A percentile compares a stretch with the other conserved stretches of the same genome.
Conservation (phyloP, 2,113 vertebrate genomes). For the Cebidichthys violaceus region DNA sequence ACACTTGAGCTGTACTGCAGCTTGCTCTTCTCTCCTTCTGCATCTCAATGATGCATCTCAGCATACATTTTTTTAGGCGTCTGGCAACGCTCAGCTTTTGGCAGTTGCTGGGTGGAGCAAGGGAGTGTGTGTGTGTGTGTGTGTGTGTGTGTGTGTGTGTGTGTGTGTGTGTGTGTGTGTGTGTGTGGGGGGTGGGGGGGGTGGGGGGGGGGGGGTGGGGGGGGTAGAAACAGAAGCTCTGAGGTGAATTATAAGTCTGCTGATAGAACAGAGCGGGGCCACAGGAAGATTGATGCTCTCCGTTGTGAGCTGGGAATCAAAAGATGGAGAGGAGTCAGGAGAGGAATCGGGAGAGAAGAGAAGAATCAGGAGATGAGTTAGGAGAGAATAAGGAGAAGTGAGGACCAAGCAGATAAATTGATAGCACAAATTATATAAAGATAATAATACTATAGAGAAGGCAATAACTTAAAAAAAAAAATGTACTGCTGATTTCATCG, state of each 20-base stretch:
- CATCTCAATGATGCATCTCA: slow-evolving; percentile 63
- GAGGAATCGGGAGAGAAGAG: background rate
- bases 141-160: no score
- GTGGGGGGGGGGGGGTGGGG: background rate
- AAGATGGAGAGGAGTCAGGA: slow-evolving; percentile 23
- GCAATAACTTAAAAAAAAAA: background rate
- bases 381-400: background rate
- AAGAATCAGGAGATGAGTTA: background rate
- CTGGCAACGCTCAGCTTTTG: slow-evolving; percentile 69
- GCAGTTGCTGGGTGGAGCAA: slow-evolving; percentile 37
- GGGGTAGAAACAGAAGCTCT: slow-evolving; percentile 67
- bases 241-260: slow-evolving; percentile 78
- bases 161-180: no score
- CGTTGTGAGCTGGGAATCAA: slow-evolving; percentile 57
- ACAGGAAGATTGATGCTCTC: slow-evolving; percentile 75
- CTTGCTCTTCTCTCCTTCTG: slow-evolving; percentile 34
- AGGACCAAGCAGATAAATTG: slow-evolving; percentile 1
- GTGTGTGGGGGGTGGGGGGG: no score
- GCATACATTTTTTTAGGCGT: slow-evolving; percentile 79
- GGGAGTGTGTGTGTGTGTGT: no score
- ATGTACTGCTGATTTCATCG: background rate
- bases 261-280: slow-evolving; percentile 69
- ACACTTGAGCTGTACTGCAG: slow-evolving; percentile 30
- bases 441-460: background rate
- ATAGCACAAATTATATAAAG: slow-evolving; percentile 5